Evolutionary conservation across 2,113 vertebrate genomes (phyloP), one percentile per base, ranked within the genome.

Genomic region (Phainopepla nitens): DNA sequence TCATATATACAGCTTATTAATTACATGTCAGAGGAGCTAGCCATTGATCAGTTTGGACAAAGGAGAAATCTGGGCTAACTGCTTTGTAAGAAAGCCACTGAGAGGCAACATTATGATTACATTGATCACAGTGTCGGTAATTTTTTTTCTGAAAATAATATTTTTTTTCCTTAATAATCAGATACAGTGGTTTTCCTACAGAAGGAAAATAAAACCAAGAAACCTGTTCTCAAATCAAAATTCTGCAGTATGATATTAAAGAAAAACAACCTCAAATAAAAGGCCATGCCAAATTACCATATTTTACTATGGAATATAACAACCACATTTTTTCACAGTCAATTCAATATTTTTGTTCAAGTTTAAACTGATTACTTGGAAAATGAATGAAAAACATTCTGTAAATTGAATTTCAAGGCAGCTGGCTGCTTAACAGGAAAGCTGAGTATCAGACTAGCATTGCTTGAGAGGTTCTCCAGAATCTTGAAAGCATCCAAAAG

Each of bases 401-500:
- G 86, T 41, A 94, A 94, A 70, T 94, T 95, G 72, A 95, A 87
- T 92, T 88, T 81, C 84, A 92, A 96, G 72, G 81, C 73, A 97
- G 80, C 90, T 96, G 94, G 54, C 28, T 96, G 56, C 80, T 96
- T 92, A 90, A 96, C 84, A 96, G 87, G 70, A 84, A 91, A 73
- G 75, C 70, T 92, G 61, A 97, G 95, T 84, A 84, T 88, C 70
- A 96, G 91, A 96, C 95, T 97, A 94, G 89, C 90, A 96, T 86
- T 70, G 93, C 94, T 96, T 94, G 73, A 98, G 97, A 97, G 97
- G 94, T 97, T 96, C 96, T 97, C 90, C 72, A 97, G 92, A 95
- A 95, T 92, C 89, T 95, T 86, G 89, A 97, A 97, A 97, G 68
- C 89, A 68, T 94, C 84, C 93, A 96, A 94, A 97, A 97, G 94